These are phyloP conservation scores for Mesitornis unicolor DNA, from an alignment of 2,113 vertebrate genomes.

Conservation along the genomic window DNA sequence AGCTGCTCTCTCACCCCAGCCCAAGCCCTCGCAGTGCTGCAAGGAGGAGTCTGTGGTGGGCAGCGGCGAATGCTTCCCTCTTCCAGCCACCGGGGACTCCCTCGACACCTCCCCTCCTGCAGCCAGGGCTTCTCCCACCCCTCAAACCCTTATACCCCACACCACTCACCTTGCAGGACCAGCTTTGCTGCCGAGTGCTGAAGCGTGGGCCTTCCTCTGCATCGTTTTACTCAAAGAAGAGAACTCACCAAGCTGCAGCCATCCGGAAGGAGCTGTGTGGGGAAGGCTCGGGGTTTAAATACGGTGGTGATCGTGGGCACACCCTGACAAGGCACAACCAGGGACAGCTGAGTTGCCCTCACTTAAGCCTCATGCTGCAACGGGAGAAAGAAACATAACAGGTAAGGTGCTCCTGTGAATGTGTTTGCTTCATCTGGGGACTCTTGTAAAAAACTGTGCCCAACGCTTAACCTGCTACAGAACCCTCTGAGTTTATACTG, in stretches of 20 bases:
- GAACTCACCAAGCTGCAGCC: fast-evolving
- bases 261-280: fast-evolving
- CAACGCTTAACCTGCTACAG: fast-evolving
- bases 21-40: fast-evolving
- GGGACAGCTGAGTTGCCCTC: background rate
- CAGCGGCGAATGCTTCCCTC: background rate
- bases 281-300: background rate
- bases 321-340: background rate
- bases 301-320: background rate
- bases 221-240: fast-evolving
- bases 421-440: fast-evolving
- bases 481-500: background rate
- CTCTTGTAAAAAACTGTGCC: background rate
- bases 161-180: background rate
- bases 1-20: background rate
- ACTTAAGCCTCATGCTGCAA: background rate
- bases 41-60: fast-evolving
- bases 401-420: background rate
- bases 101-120: background rate
- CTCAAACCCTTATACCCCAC: fast-evolving
- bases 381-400: background rate
- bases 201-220: background rate
- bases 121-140: background rate
- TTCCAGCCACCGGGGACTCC: background rate
- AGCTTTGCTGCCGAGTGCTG: fast-evolving